Percentiles rank a stretch among this genome's conserved stretches.
Conservation (phyloP, 2,113 vertebrate genomes). For the Misgurnus anguillicaudatus region DNA sequence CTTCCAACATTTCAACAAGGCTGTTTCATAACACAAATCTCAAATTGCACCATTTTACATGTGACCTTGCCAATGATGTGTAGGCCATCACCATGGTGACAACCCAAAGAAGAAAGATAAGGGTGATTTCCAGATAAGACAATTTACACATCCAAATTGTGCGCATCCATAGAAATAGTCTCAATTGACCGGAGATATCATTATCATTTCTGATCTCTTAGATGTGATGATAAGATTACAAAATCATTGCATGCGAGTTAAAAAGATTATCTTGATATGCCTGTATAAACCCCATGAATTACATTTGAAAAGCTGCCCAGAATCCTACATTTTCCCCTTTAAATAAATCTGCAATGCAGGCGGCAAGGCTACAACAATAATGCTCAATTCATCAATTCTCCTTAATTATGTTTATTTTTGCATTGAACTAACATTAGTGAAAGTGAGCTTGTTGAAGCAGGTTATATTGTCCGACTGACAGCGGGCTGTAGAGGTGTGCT, state of each 20-base stretch:
- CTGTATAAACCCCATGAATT: background rate
- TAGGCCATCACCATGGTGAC: background rate
- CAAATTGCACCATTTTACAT: background rate
- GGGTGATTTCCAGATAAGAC: background rate
- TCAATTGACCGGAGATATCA: background rate
- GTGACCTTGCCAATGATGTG: background rate
- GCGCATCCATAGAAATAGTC: background rate
- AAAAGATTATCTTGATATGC: background rate
- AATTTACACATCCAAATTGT: background rate
- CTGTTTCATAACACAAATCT: background rate
- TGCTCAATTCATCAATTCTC: background rate
- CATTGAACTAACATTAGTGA: background rate
- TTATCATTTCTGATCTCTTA: constrained; percentile 1
- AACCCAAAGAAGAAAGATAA: constrained; percentile 19
- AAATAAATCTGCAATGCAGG: background rate
- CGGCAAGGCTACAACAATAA: background rate
- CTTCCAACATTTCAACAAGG: constrained; percentile 5
- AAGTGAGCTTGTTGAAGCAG: background rate
- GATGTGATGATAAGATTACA: background rate
- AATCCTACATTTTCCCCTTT: too few relatives aligned
- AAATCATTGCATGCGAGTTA: background rate
- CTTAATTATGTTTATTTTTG: background rate
- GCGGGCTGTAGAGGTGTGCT: background rate
- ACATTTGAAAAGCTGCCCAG: background rate
- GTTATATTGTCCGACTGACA: background rate